Base-by-base conservation (phyloP, 2,888 invertebrate species). In the Stegana nigrithorax region DNA sequence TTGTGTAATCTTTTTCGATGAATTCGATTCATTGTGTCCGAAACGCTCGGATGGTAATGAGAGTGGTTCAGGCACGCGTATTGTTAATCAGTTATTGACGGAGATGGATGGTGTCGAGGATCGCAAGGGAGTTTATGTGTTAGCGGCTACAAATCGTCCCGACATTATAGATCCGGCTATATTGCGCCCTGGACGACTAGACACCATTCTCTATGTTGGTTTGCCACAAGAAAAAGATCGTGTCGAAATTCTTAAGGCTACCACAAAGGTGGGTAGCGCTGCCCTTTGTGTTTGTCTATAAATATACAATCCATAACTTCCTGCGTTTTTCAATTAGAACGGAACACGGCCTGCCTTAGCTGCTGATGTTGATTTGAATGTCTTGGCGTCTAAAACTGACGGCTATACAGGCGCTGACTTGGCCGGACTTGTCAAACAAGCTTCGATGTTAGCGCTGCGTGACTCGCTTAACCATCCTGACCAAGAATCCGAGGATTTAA, bases 1-100 rank as follows among this genome's bases (percentile, higher is more conserved):
- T 0, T 99, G 98, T 83, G 97, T 99, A 2, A 97, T 99, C 84
- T 98, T 98, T 87, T 99, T 99, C 82, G 99, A 99, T 83, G 99
- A 99, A 86, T 89, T 99, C 68, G 99, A 99, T 85, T 94, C 98
- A 0, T 85, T 99, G 27, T 98, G 97, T 83, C 97, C 98, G 0
- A 91, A 93, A 75, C 88, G 98, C 79, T 91, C 93, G 5, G 92
- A 93, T 44, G 78, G 90, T 65, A 91, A 88, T 74, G 91, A 84
- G 86, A 90, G 91, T 73, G 91, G 92, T 2, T 90, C 93, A 0
- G 91, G 92, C 0, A 90, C 89, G 78, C 89, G 98, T 27, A 95
- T 99, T 12, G 98, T 99, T 0, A 99, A 98, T 85, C 98, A 98
- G 85, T 87, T 99, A 85, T 87, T 99, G 55, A 98, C 98, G 0